Base-by-base conservation (phyloP, 2,797 vertebrate species). In the Caiman crocodilus region DNA sequence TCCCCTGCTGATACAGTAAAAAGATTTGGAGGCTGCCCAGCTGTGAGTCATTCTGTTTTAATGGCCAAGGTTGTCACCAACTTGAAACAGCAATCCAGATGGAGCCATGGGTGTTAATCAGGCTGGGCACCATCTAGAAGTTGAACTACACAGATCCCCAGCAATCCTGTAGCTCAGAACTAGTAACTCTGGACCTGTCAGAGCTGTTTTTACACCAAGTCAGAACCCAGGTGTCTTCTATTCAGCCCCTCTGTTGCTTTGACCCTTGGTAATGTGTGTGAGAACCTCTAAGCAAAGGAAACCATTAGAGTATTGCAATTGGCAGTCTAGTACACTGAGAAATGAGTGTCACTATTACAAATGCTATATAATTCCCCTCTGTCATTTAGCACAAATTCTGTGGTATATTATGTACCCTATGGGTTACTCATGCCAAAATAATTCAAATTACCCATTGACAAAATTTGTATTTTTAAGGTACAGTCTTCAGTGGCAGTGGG, bases 401-500 rank as follows among this genome's bases (percentile, higher is more conserved):
- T 67, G 14, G 18, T 73, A 20, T 15, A 84, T 42, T 42, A 42
- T 15, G 35, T 73, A 50, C 93, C 23, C 35, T 77, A 50, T 71
- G 15, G 14, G 35, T 32, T 64, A 84, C 2, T 90, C 28, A 25
- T 94, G 28, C 56, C 82, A 79, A 63, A 79, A 16, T 71, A 6
- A 2, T 9, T 9, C 73, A 56, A 5, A 64, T 76, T 0, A 0
- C 64, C 88, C 58, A 23, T 73, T 60, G 32, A 28, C 0, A 0
- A 64, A 30, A 75, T 55, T 67, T 61, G 9, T 77, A 14, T 77
- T 90, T 90, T 94, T 11, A 96, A 99, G 99, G 99, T 99, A 14
- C 99, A 99, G 97, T 99, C 99, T 0, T 99, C 99, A 0, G 99
- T 99, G 82, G 99, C 99, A 0, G 99, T 99, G 92, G 99, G 99